phyloP scores from a whole-genome alignment of 2,888 invertebrate genomes.

The Ophion obscuratus region DNA sequence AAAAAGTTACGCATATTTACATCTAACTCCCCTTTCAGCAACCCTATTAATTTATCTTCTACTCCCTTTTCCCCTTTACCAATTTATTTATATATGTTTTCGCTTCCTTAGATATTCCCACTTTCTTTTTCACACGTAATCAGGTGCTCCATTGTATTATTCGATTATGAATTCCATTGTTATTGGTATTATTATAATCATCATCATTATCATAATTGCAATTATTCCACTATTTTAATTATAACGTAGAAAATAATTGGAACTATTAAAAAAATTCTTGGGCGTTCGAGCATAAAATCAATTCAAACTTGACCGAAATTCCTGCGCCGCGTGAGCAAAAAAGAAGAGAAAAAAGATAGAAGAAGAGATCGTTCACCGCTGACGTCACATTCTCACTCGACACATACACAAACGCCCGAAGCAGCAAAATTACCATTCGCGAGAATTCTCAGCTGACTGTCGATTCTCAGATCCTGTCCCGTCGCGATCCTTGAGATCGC shows the following conservation, averaged over 20 bases:
- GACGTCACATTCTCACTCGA: slow-evolving; percentile 20
- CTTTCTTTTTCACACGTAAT: too few relatives aligned
- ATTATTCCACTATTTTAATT: background rate
- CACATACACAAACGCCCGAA: background rate
- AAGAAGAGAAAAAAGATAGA: slow-evolving; percentile 11
- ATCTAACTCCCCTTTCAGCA: too few relatives aligned
- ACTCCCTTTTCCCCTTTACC: too few relatives aligned
- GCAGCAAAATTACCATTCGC: slow-evolving; percentile 81
- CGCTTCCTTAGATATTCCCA: too few relatives aligned
- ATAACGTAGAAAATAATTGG: background rate
- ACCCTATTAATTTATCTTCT: too few relatives aligned
- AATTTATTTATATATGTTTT: too few relatives aligned
- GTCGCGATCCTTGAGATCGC: slow-evolving; percentile 15
- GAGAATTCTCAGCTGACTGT: slow-evolving; percentile 83
- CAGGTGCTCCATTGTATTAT: too few relatives aligned
- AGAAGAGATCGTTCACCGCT: slow-evolving; percentile 18
- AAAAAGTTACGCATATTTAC: too few relatives aligned
- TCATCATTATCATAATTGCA: too few relatives aligned
- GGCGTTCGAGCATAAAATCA: background rate
- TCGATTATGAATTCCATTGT: too few relatives aligned
- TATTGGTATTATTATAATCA: too few relatives aligned
- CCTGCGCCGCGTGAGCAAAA: background rate
- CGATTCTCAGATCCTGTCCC: slow-evolving; percentile 79
- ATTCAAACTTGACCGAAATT: slow-evolving; percentile 38
- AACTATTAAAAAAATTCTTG: background rate